Evolutionary conservation across 2,113 vertebrate species (phyloP), one percentile per base, ranked within the genome.

Genomic region (Trichechus manatus): DNA sequence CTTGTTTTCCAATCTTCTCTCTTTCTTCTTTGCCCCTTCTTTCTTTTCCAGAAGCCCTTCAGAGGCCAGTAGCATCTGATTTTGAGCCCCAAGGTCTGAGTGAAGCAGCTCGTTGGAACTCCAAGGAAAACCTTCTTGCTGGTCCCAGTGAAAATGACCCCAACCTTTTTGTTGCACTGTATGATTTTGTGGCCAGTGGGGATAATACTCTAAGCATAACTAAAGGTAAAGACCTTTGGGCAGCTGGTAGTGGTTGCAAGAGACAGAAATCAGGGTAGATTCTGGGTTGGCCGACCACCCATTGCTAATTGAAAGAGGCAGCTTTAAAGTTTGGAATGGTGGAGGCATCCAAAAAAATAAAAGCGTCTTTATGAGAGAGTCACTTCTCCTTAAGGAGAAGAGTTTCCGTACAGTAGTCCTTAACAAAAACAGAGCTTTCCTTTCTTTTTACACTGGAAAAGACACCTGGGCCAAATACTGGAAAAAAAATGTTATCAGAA

Each of bases 171-270:
- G 99, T 99, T 96, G 99, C 99, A 85, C 99, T 99, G 59, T 99
- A 99, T n/a, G 99, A 99, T 92, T 99, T 99, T 44, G 99, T 99
- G 95, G 99, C 99, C 3, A 99, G 99, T 75, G 99, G 99, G 13
- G 99, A 99, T 97, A 99, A 99, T 98, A 99, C 99, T 39, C 99
- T 99, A 81, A 99, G 99, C 98, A 99, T 99, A 95, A 99, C 99
- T 92, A 99, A 99, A 99, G 99, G 99, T 99, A 97, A 99, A 47
- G 4, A 6, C 10, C 44, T 23, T 19, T 15, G 66, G 50, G 8
- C 63, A 15, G 19, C 72, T 42, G 53, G 50, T 14, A 61, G 2
- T 13, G 23, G 64, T 50, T 3, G 64, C 33, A n/a, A n/a, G 72
- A 79, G 39, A 64, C 3, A n/a, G 92, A 66, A 44, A 19, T 31